Evolutionary conservation across 2,113 vertebrate species (phyloP), one percentile per base, ranked within the genome.

Genomic region (Meriones unguiculatus): DNA sequence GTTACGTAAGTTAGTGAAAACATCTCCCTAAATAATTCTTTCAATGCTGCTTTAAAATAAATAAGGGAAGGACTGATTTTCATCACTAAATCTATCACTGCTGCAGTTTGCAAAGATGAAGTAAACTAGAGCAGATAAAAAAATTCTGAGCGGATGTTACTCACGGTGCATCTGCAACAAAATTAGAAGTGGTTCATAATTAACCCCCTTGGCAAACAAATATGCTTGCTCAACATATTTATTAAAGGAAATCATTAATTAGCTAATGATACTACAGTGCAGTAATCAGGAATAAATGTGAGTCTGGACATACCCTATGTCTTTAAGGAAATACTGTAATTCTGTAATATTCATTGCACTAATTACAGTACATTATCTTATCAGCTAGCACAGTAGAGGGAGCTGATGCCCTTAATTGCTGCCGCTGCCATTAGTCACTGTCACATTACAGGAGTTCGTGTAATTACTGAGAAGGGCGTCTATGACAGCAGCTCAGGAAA

Each of bases 311-410:
- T 72, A 97, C 93, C 57, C 90, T 97, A n/a, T 70, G 70, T 89
- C 96, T 98, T 97, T 90, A 98, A 96, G 90, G 92, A 96, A 91
- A 87, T 93, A 87, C 17, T 91, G 18, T 90, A 94, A 97, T 84
- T 97, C 89, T 95, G 78, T 77, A 94, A 97, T 95, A 98, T 96
- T 96, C 93, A 92, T 57, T 25, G 87, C 62, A 89, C 82, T 93
- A 97, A 97, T 97, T 97, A 93, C 46, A 95, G 91, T 72, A 91
- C 87, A 97, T 97, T 98, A 98, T 92, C 95, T 97, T 87, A 91
- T 89, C 97, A 97, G 88, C 62, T 76, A 97, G 89, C 38, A 80
- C 0, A 0, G 73, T 0, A 82, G 73, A 93, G 89, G 72, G 69
- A 96, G 86, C 64, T 35, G 84, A 84, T 65, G 72, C 84, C 91